Evolutionary conservation across 2,888 invertebrate species (phyloP).

Genomic region (Dasypolia templi): DNA sequence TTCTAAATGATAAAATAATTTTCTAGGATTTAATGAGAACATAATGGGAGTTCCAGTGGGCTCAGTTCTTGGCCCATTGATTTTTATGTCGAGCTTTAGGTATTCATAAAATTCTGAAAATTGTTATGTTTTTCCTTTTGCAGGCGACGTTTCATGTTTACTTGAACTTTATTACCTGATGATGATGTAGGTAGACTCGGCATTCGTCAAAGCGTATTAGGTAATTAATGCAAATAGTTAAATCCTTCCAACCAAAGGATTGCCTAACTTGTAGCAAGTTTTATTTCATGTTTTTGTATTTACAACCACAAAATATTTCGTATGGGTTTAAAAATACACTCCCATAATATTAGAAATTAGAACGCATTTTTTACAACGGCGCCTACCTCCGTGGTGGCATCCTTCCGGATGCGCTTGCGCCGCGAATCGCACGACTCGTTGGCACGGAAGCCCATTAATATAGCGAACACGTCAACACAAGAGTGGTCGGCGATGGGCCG

Average conservation of each 20-base stretch:
- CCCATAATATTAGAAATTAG: slow-evolving; percentile 8
- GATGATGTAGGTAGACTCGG: background rate
- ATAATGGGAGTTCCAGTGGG: background rate
- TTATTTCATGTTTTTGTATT: background rate
- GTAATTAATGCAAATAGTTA: background rate
- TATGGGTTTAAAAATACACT: background rate
- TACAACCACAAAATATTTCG: background rate
- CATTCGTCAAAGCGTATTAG: background rate
- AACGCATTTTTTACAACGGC: slow-evolving; percentile 37
- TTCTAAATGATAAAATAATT: too few species aligned
- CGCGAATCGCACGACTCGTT: slow-evolving; percentile 82
- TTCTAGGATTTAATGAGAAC: background rate
- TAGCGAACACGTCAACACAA: slow-evolving; percentile 82
- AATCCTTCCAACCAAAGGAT: background rate
- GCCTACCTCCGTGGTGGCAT: slow-evolving; percentile 62
- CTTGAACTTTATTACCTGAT: background rate
- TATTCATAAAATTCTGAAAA: background rate
- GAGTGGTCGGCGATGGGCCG: slow-evolving; percentile 79
- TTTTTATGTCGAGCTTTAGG: background rate
- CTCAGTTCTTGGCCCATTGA: background rate
- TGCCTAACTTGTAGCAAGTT: too few species aligned
- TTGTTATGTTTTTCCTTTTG: background rate
- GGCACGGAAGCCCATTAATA: slow-evolving; percentile 78
- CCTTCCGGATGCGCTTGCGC: slow-evolving; percentile 78
- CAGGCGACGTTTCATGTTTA: background rate